These are phyloP conservation scores for Teleiodes luculella DNA, from an alignment of 2,888 invertebrate genomes.

Conservation along the genomic window DNA sequence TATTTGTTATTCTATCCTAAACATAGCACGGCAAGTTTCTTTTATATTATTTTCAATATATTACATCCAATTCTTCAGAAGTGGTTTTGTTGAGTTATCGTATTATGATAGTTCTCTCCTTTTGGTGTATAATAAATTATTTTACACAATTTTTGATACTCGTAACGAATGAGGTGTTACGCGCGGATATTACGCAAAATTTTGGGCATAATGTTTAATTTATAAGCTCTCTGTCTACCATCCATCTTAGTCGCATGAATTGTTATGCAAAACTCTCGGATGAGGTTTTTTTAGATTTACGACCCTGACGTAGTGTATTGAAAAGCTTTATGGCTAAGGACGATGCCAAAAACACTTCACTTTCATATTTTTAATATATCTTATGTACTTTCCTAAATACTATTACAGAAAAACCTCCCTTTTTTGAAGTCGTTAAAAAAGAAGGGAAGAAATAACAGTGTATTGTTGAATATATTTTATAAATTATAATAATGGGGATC, in stretches of 20 bases:
- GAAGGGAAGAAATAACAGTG: too few species aligned
- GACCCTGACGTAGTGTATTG: too few species aligned
- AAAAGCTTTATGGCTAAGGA: neutral
- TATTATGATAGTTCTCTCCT: neutral
- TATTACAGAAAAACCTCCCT: too few species aligned
- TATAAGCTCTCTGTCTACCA: slow-evolving; percentile 7
- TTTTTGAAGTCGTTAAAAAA: too few species aligned
- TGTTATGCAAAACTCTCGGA: neutral
- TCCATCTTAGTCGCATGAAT: slow-evolving; percentile 5
- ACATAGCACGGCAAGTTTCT: too few species aligned
- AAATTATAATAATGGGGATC: too few species aligned
- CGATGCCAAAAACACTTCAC: too few species aligned
- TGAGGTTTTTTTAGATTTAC: neutral
- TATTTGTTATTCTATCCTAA: too few species aligned
- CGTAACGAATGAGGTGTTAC: neutral
- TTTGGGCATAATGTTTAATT: slow-evolving; percentile 3
- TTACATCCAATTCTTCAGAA: neutral
- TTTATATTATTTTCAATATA: too few species aligned
- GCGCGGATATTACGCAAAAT: neutral
- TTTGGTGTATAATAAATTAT: neutral
- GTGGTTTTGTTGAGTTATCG: neutral
- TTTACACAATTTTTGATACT: neutral
- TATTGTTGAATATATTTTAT: too few species aligned
- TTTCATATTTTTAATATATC: too few species aligned
- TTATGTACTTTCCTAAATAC: too few species aligned